phyloP scores from a whole-genome alignment of 1,140 invertebrate genomes.

The Dreissena rostriformis region DNA sequence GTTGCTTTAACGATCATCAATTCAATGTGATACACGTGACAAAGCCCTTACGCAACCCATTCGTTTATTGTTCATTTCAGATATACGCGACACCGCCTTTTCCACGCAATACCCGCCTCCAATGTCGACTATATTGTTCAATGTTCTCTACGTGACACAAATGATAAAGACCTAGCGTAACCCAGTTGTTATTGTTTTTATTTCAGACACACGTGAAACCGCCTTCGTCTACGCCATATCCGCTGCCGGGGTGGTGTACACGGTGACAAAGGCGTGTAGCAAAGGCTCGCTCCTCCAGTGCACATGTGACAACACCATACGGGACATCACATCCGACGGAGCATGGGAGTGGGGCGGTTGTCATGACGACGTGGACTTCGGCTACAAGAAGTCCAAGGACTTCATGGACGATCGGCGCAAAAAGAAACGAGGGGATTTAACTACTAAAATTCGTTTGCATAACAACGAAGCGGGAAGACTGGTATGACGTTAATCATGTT shows the following conservation, averaged over 20 bases:
- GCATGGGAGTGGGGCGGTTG: constrained; percentile 99
- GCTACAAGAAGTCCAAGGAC: constrained; percentile 95
- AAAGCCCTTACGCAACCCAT: no score
- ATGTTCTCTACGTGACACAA: no score
- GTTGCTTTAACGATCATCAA: no score
- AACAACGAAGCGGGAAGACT: constrained; percentile 80
- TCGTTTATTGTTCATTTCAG: neutral
- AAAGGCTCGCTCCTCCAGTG: constrained; percentile 76
- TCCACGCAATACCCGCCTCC: neutral
- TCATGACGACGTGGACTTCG: constrained; percentile 96
- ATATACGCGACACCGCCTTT: neutral
- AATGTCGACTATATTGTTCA: neutral
- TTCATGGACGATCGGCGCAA: constrained; percentile 94
- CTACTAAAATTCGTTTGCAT: constrained; percentile 77
- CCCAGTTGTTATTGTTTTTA: constrained; percentile 41
- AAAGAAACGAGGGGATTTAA: constrained; percentile 78
- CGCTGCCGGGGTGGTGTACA: constrained; percentile 93
- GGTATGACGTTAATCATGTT: constrained; percentile 63
- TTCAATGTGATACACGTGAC: no score
- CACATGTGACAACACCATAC: constrained; percentile 74
- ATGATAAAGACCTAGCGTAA: neutral
- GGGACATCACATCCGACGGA: constrained; percentile 84
- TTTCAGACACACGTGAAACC: constrained; percentile 92
- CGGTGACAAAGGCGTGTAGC: constrained; percentile 91
- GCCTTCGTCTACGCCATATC: constrained; percentile 95